Evolutionary conservation across 1,140 invertebrate genomes (phyloP).

Genomic region (Drosophila gunungcola): DNA sequence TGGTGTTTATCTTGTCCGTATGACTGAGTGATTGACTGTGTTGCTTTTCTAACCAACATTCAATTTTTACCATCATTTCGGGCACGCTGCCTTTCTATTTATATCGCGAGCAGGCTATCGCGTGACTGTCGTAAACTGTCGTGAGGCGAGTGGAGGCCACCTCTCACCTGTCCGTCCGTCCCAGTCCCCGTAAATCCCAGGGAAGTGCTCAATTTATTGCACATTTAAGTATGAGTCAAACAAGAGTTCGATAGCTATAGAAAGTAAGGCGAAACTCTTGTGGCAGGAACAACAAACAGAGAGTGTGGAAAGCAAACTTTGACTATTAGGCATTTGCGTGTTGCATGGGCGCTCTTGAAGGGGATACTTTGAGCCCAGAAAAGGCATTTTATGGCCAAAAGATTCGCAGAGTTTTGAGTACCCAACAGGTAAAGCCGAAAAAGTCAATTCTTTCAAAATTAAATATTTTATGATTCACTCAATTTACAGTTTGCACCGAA

Average conservation of each 20-base stretch:
- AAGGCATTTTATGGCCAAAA: not conserved
- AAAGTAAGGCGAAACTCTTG: constrained; percentile 57
- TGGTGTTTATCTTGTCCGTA: constrained; percentile 67
- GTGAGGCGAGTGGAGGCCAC: constrained; percentile 8
- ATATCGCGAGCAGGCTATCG: constrained; percentile 62
- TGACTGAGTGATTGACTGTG: constrained; percentile 75
- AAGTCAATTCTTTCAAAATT: constrained; percentile 23
- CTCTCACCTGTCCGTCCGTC: constrained; percentile 1
- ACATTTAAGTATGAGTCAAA: constrained; percentile 70
- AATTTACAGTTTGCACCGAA: constrained; percentile 37
- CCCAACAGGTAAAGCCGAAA: constrained; percentile 22
- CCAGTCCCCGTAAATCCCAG: not conserved
- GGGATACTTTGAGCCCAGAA: not conserved
- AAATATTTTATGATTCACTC: constrained; percentile 59
- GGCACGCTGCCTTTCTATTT: constrained; percentile 62
- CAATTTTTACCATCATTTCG: constrained; percentile 73
- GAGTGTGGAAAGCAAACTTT: constrained; percentile 38
- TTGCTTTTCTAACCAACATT: constrained; percentile 80
- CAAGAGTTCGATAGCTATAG: constrained; percentile 64
- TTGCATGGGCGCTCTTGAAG: constrained; percentile 17
- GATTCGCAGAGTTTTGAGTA: not conserved
- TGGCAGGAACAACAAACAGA: constrained; percentile 46
- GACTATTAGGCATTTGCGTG: constrained; percentile 62
- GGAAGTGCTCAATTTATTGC: constrained; percentile 74
- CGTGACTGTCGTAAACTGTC: constrained; percentile 58